Evolutionary conservation across 1,140 invertebrate genomes (phyloP).

Genomic region (Marisa cornuarietis): DNA sequence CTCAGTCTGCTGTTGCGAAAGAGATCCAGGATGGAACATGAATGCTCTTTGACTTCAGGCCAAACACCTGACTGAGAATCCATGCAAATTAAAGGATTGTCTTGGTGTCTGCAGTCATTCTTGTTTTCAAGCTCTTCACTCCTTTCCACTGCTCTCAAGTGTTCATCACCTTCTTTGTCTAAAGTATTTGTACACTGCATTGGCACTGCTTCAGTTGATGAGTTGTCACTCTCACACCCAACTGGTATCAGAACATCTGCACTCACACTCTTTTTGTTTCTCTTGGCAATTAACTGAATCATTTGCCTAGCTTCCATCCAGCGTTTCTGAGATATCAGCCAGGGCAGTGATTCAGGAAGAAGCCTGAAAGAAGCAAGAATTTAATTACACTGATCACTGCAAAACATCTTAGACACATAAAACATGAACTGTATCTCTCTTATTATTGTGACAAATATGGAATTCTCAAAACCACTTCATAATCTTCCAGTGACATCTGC

Average conservation of each 20-base stretch:
- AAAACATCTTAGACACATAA: too few relatives aligned
- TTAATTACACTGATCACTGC: too few relatives aligned
- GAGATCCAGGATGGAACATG: slow-evolving; percentile 19
- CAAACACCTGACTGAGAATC: neutral
- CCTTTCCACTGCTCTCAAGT: neutral
- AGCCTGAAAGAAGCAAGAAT: slow-evolving; percentile 42
- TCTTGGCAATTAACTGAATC: slow-evolving; percentile 43
- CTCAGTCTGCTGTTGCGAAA: slow-evolving; percentile 23
- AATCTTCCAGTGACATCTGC: too few relatives aligned
- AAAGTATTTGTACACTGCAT: neutral
- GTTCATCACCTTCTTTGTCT: neutral
- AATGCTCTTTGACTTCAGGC: neutral
- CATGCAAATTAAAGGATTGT: neutral
- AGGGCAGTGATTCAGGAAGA: slow-evolving; percentile 59
- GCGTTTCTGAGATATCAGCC: slow-evolving; percentile 53
- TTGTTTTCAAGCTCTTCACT: neutral
- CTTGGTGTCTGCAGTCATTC: neutral
- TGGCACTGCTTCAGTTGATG: too few relatives aligned
- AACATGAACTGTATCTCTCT: too few relatives aligned
- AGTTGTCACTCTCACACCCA: too few relatives aligned
- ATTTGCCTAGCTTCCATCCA: slow-evolving; percentile 40
- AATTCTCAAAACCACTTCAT: too few relatives aligned
- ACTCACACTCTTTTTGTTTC: slow-evolving; percentile 36
- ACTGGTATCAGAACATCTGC: too few relatives aligned
- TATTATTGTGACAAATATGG: too few relatives aligned